A percentile compares a stretch with the other conserved stretches of the same genome.
These are phyloP conservation scores for Nothocercus julius DNA, from an alignment of 2,113 vertebrate species.

Conservation along the genomic window DNA sequence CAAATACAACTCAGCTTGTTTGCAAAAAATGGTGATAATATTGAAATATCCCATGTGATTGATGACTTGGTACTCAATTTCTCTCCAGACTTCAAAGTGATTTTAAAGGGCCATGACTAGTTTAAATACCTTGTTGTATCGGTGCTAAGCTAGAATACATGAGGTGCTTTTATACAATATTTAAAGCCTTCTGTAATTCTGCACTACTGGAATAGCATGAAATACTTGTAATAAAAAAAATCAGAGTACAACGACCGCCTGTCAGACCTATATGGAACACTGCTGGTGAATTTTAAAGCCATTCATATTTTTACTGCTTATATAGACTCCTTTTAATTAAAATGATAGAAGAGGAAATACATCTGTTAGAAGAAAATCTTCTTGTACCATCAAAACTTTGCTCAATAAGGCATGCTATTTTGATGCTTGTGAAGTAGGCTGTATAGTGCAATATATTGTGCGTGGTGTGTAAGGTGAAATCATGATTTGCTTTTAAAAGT, in stretches of 20 bases:
- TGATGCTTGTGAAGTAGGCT: neutral
- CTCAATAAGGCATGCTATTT: neutral
- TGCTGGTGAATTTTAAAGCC: neutral
- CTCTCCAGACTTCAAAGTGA: neutral
- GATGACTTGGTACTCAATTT: neutral
- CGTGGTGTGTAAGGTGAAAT: accelerated
- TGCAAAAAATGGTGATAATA: accelerated
- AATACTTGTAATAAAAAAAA: neutral
- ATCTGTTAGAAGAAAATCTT: neutral
- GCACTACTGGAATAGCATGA: neutral
- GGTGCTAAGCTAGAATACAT: slow-evolving; percentile 50
- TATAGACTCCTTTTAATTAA: neutral
- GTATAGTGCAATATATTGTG: neutral
- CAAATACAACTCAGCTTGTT: neutral
- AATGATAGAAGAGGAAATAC: neutral
- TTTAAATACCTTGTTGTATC: slow-evolving; percentile 8
- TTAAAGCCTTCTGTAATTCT: neutral
- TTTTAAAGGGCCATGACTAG: neutral
- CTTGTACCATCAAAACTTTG: neutral
- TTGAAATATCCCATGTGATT: neutral
- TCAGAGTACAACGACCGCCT: neutral
- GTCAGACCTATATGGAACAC: neutral
- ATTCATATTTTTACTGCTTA: neutral
- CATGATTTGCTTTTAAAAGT: neutral
- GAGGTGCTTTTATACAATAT: slow-evolving; percentile 34